Evolutionary conservation across 1,140 invertebrate genomes (phyloP).

Genomic region (Phocides pigmalion): DNA sequence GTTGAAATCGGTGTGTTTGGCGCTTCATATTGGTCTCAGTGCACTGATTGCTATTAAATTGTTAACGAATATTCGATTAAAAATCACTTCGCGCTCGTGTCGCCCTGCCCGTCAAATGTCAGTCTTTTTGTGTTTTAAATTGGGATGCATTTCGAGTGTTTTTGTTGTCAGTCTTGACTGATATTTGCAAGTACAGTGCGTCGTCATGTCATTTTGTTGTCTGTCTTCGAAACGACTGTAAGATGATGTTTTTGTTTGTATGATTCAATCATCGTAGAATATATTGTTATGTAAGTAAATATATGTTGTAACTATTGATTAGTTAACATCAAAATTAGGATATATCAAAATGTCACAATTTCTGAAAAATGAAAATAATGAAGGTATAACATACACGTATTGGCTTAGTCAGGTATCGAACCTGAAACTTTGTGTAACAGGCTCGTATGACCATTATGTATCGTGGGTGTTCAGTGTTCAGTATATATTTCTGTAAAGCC

Average conservation of each 20-base stretch:
- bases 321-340: no score
- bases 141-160: neutral
- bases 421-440: no score
- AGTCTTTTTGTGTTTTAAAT: neutral
- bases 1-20: conserved; percentile 52
- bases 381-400: no score
- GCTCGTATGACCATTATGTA: no score
- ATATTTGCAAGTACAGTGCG: neutral
- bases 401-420: no score
- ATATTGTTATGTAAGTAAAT: no score
- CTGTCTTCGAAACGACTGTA: neutral
- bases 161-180: neutral
- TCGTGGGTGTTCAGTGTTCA: no score
- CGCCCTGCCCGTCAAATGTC: conserved; percentile 1
- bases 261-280: no score
- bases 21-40: conserved; percentile 47
- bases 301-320: no score
- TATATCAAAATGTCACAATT: no score
- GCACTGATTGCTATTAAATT: conserved; percentile 50
- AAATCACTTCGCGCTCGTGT: conserved; percentile 36
- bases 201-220: neutral
- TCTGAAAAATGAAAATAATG: no score
- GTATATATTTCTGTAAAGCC: no score
- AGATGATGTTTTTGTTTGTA: neutral
- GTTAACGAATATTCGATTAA: conserved; percentile 54